Evolutionary conservation across 2,888 invertebrate species (phyloP).

Genomic region (Hermodice carunculata): DNA sequence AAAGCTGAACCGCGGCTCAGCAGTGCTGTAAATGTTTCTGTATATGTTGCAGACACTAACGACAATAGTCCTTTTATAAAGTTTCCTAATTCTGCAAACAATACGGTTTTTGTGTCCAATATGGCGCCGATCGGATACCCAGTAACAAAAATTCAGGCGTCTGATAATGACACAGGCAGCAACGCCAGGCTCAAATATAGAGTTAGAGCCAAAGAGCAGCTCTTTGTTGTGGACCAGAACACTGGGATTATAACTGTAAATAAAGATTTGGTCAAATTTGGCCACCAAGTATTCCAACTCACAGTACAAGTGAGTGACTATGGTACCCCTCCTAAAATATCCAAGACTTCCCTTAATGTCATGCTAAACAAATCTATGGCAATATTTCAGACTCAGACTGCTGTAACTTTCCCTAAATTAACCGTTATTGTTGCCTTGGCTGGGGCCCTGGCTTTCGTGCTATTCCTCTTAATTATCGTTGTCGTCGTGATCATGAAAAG

Average conservation of each 20-base stretch:
- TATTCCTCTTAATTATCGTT: too few relatives aligned
- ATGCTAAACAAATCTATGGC: constrained; percentile 13
- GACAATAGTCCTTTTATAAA: constrained; percentile 16
- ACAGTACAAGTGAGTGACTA: constrained; percentile 8
- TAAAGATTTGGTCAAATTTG: constrained; percentile 3
- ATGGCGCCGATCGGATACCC: constrained; percentile 16
- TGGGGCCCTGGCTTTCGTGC: too few relatives aligned
- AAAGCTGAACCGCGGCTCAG: constrained; percentile 13
- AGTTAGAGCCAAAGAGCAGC: constrained; percentile 7
- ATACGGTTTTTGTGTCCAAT: constrained; percentile 13
- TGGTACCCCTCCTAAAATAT: constrained; percentile 13
- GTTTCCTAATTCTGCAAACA: neutral
- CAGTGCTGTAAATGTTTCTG: constrained; percentile 3
- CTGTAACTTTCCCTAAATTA: too few relatives aligned
- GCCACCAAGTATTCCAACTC: neutral
- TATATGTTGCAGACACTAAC: constrained; percentile 14
- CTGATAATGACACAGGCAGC: constrained; percentile 14
- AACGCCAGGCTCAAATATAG: constrained; percentile 16
- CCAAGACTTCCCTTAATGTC: neutral
- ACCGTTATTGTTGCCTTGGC: too few relatives aligned
- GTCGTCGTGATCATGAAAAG: too few relatives aligned
- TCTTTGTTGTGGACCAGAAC: constrained; percentile 8
- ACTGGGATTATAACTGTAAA: constrained; percentile 7
- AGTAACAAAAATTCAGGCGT: constrained; percentile 10
- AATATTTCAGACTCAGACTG: too few relatives aligned